These are phyloP conservation scores for Rousettus leschenaultii DNA, from an alignment of 2,113 vertebrate species.

Conservation along the genomic window DNA sequence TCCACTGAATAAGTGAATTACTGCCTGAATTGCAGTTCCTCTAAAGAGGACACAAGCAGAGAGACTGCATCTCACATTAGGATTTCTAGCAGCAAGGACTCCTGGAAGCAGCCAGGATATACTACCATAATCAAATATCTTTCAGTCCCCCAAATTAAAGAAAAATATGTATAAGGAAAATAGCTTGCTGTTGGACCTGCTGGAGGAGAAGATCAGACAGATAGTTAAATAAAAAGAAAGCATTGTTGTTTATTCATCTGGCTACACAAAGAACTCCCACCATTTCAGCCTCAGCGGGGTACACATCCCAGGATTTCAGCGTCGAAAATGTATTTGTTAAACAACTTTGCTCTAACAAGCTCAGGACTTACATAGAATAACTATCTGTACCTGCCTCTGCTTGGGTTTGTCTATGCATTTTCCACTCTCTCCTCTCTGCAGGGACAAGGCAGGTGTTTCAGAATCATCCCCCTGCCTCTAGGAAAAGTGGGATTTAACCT, in stretches of 20 bases:
- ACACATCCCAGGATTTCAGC: not conserved
- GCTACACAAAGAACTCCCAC: not conserved
- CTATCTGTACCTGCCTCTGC: not conserved
- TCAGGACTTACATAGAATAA: not conserved
- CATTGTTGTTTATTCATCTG: slow-evolving; percentile 21
- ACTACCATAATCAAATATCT: not conserved
- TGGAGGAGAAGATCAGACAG: slow-evolving; percentile 31
- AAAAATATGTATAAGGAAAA: not conserved
- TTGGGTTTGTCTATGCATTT: not conserved
- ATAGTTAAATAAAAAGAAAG: not conserved
- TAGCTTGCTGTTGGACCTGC: not conserved
- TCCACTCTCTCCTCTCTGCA: not conserved
- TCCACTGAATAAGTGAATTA: not conserved
- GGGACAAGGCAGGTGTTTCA: not conserved
- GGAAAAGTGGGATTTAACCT: not conserved
- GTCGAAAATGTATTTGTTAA: slow-evolving; percentile 37
- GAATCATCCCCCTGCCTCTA: not conserved
- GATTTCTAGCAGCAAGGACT: slow-evolving; percentile 29
- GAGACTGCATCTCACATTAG: not conserved
- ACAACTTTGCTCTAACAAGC: not conserved
- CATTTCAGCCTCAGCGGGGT: not conserved
- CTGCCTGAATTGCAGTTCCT: not conserved
- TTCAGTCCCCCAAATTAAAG: not conserved
- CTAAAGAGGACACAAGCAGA: slow-evolving; percentile 18
- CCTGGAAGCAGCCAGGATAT: not conserved